These are phyloP conservation scores for Halesus radiatus DNA, from an alignment of 1,140 invertebrate genomes.

Conservation along the genomic window DNA sequence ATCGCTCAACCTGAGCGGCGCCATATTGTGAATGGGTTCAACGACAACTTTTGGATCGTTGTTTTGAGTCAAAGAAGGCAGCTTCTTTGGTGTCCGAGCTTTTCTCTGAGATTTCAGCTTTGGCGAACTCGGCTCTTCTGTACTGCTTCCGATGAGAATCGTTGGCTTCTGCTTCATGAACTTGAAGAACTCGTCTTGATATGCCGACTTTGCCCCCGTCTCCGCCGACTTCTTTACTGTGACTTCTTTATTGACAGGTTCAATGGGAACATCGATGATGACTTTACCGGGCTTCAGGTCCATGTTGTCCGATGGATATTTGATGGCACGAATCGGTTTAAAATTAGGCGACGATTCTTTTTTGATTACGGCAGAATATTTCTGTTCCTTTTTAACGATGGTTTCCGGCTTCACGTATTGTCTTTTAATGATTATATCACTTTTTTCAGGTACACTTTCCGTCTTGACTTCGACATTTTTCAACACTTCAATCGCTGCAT, in stretches of 20 bases:
- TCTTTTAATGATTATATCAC: not conserved
- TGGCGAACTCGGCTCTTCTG: no score
- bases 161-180: constrained; percentile 37
- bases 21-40: not conserved
- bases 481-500: not conserved
- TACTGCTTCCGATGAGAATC: not conserved
- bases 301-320: constrained; percentile 39
- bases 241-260: constrained; percentile 12
- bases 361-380: not conserved
- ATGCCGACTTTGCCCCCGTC: not conserved
- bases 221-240: constrained; percentile 8
- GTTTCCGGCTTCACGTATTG: not conserved
- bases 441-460: not conserved
- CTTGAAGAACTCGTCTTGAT: constrained; percentile 49
- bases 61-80: not conserved
- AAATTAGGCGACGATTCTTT: not conserved
- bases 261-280: not conserved
- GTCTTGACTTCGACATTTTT: not conserved
- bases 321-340: constrained; percentile 48
- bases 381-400: not conserved
- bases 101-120: constrained; percentile 41
- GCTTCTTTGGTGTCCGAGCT: constrained; percentile 30
- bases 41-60: not conserved
- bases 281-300: not conserved
- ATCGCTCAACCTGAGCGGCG: constrained; percentile 1